These are phyloP conservation scores for Pleuronectes platessa DNA, from an alignment of 2,113 vertebrate genomes.

Conservation along the genomic window DNA sequence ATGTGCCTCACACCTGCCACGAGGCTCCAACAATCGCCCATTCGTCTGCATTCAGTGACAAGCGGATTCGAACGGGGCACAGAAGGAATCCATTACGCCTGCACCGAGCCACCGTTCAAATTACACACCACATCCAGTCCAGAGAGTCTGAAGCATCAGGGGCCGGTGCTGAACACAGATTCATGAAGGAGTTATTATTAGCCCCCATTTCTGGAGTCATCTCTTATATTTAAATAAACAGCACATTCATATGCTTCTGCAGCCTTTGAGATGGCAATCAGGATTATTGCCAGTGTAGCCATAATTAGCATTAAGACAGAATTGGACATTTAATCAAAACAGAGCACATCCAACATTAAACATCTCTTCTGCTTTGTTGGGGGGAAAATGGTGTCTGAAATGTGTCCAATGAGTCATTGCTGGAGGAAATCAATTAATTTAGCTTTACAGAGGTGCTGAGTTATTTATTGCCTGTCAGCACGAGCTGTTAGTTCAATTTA, in stretches of 20 bases:
- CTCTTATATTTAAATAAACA: neutral
- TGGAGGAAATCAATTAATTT: conserved; percentile 89
- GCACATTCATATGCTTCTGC: neutral
- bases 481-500: conserved; percentile 89
- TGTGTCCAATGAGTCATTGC: conserved; percentile 87
- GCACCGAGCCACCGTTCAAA: neutral
- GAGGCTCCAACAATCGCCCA: conserved; percentile 4
- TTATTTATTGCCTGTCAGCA: conserved; percentile 94
- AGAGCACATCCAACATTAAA: conserved; percentile 61
- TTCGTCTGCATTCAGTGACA: conserved; percentile 10
- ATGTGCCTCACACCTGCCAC: conserved; percentile 45
- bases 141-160: neutral
- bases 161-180: neutral
- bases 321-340: conserved; percentile 50
- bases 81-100: neutral
- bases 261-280: conserved; percentile 3
- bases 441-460: conserved; percentile 82
- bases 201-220: neutral
- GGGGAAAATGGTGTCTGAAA: conserved; percentile 79
- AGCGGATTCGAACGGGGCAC: conserved; percentile 1
- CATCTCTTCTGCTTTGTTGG: conserved; percentile 75
- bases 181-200: neutral
- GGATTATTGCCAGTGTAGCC: conserved; percentile 18
- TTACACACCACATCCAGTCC: neutral
- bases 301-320: conserved; percentile 22